Conservation (phyloP, 2,888 invertebrate genomes). For the Oscheius myriophilus region DNA sequence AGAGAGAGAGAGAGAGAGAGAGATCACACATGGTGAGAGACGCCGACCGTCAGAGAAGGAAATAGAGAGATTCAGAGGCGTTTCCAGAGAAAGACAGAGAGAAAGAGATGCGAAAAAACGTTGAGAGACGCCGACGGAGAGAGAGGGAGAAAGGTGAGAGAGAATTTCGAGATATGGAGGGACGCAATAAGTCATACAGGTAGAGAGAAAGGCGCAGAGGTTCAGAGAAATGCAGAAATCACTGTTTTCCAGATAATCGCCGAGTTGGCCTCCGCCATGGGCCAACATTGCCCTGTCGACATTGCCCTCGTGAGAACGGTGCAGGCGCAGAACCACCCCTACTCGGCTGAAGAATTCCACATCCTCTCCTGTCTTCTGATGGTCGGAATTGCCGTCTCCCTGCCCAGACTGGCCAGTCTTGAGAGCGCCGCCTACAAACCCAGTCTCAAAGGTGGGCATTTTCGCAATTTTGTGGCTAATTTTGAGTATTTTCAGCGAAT, state of each 20-base stretch:
- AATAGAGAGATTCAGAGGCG: too few relatives aligned
- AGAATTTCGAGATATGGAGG: too few relatives aligned
- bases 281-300: slow-evolving; percentile 91
- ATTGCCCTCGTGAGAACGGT: slow-evolving; percentile 90
- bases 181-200: too few relatives aligned
- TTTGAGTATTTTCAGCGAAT: slow-evolving; percentile 31
- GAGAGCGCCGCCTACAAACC: slow-evolving; percentile 78
- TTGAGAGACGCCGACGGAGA: too few relatives aligned
- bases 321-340: slow-evolving; percentile 78
- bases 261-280: slow-evolving; percentile 97
- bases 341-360: slow-evolving; percentile 64
- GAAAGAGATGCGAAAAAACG: too few relatives aligned
- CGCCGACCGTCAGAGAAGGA: too few relatives aligned
- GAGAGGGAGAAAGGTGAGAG: too few relatives aligned
- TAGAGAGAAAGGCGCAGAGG: too few relatives aligned
- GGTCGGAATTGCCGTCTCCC: slow-evolving; percentile 97
- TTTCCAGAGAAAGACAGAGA: too few relatives aligned
- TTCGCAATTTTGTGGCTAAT: background rate
- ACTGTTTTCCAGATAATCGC: slow-evolving; percentile 35
- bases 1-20: too few relatives aligned
- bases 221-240: too few relatives aligned
- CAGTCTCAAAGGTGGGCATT: slow-evolving; percentile 39
- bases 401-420: slow-evolving; percentile 90
- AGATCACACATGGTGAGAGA: too few relatives aligned
- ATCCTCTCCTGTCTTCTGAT: slow-evolving; percentile 88